A percentile compares a stretch with the other conserved stretches of the same genome.
Evolutionary conservation across 2,888 invertebrate species (phyloP).

Genomic region (Dicyrtoma fusca): DNA sequence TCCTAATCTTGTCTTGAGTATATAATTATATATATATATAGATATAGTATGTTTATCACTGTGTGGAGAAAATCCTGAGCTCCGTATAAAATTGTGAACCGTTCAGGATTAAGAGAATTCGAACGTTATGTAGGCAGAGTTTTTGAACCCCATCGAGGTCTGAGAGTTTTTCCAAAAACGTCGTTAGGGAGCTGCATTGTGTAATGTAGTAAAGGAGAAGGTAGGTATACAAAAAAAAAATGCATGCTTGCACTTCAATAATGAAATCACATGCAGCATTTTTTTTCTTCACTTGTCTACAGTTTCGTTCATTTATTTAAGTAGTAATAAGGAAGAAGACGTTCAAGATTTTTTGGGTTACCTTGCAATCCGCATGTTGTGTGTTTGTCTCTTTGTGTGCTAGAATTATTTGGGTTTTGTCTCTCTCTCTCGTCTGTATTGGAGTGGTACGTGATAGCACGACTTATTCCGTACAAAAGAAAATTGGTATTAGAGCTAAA

Average conservation of each 20-base stretch:
- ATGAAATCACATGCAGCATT: conserved; percentile 33
- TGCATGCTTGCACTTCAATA: conserved; percentile 12
- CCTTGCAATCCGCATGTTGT: conserved; percentile 37
- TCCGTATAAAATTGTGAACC: background rate
- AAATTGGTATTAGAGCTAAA: no score
- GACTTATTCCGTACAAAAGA: conserved; percentile 8
- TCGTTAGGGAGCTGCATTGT: conserved; percentile 2
- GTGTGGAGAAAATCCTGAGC: no score
- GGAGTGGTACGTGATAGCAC: conserved; percentile 10
- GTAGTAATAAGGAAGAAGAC: conserved; percentile 6
- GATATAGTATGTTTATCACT: no score
- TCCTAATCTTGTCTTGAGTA: background rate
- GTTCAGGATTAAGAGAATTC: conserved; percentile 5
- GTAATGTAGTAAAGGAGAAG: background rate
- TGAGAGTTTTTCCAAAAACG: background rate
- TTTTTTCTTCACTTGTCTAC: conserved; percentile 7
- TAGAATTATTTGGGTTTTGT: background rate
- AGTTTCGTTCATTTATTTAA: background rate
- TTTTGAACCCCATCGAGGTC: conserved; percentile 31
- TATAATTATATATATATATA: no score
- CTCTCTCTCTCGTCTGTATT: conserved; percentile 2
- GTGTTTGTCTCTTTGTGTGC: background rate
- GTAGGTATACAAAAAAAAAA: conserved; percentile 15
- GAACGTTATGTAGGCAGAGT: conserved; percentile 19
- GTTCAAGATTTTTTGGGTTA: conserved; percentile 25